Base-by-base conservation (phyloP, 2,113 vertebrate genomes). In the Hylia prasina region DNA sequence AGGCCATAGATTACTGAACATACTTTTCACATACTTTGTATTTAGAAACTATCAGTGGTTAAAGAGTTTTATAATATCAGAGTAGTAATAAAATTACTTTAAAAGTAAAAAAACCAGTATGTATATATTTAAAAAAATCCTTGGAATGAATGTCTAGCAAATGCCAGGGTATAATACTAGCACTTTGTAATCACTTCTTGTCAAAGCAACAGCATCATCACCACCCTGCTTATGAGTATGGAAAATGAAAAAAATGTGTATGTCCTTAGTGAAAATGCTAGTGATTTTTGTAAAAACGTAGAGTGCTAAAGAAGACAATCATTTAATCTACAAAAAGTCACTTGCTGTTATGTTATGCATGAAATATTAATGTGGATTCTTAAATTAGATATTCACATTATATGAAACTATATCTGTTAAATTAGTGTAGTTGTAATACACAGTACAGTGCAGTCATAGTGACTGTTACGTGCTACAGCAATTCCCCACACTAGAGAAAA, bases 161-260 rank as follows among this genome's bases (percentile, higher is more conserved):
- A 97, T 97, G 90, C 96, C 95, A 97, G 96, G 97, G 96, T 97
- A 93, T 96, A 70, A 96, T 91, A 87, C 84, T 96, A 97, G 97
- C 98, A 98, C 98, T 98, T 98, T 98, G 92, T 96, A 97, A 97
- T 97, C 94, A 97, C 93, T 97, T 97, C 78, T 95, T 95, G 80
- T 93, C 70, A 92, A 86, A 94, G 77, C 4, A 9, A 92, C 85
- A 48, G 65, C 19, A 37, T 96, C 91, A 95, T 87, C 69, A 88
- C 88, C 83, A 68, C 96, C 89, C 95, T 96, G 85, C 86, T 93
- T 93, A 4, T 77, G 70, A 94, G 68, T 95, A 93, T 85, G 93
- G 82, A 94, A 95, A 87, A 68, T 63, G 64, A 94, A 96, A 96
- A 87, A 69, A 92, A 88, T 64, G 45, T 57, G 0, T 88, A 77